Evolutionary conservation across 2,888 invertebrate species (phyloP).

Genomic region (Nemoura dubitans): DNA sequence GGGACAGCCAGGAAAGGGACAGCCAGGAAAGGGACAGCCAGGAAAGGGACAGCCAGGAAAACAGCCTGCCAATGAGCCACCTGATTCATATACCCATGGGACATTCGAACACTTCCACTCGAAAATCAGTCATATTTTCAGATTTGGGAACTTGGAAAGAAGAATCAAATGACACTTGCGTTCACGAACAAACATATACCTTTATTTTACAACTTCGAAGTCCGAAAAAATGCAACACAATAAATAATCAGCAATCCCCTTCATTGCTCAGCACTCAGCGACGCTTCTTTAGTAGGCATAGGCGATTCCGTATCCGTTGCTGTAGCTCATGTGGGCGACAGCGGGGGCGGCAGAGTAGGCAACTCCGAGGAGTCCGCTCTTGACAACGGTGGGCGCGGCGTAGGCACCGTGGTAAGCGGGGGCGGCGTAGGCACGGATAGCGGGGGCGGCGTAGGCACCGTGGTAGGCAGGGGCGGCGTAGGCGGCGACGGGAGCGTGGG

Average conservation of each 20-base stretch:
- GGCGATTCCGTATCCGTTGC: conserved; percentile 65
- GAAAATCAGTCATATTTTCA: too few species aligned
- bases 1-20: too few species aligned
- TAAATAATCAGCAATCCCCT: neutral
- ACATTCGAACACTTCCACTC: too few species aligned
- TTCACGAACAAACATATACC: conserved; percentile 9
- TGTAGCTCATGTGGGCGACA: conserved; percentile 66
- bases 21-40: too few species aligned
- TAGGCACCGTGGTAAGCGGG: conserved; percentile 61
- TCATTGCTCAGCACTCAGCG: neutral
- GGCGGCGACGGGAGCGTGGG: conserved; percentile 50
- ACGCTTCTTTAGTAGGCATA: conserved; percentile 59
- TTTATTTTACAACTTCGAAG: conserved; percentile 13
- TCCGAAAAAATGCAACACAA: conserved; percentile 1
- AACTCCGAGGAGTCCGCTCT: conserved; percentile 56
- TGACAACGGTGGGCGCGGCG: conserved; percentile 48
- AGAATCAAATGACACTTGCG: neutral
- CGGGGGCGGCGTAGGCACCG: conserved; percentile 51
- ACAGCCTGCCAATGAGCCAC: too few species aligned
- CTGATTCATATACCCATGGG: too few species aligned
- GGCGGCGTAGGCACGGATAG: conserved; percentile 47
- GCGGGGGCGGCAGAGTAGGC: conserved; percentile 54
- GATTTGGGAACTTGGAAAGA: neutral
- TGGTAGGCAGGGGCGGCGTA: conserved; percentile 49
- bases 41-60: too few species aligned